Conservation (phyloP, 2,797 vertebrate species). For the Coccyzus lansbergi region DNA sequence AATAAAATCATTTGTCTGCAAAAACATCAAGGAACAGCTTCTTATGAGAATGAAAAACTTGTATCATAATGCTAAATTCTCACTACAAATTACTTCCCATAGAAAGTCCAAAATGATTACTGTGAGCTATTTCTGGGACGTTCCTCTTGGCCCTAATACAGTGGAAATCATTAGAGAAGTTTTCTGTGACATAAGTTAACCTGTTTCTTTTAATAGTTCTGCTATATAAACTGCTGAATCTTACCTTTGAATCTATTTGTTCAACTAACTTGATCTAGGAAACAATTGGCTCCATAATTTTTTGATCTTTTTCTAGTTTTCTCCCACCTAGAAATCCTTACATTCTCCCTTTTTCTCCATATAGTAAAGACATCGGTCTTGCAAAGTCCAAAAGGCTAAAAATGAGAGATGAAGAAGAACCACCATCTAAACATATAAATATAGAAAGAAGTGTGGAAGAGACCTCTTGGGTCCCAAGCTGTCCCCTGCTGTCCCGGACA, state of each 20-base stretch:
- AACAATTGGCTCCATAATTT: not conserved
- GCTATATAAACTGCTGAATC: not conserved
- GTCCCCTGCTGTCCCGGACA: not conserved
- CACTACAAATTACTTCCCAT: not conserved
- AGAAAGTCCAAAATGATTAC: not conserved
- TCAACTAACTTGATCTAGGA: not conserved
- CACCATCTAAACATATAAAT: not conserved
- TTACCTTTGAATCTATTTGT: not conserved
- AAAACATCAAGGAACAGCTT: not conserved
- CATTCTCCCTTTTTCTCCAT: not conserved
- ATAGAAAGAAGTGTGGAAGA: not conserved
- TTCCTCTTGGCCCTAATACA: not conserved
- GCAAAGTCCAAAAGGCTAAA: not conserved
- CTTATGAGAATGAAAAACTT: not conserved
- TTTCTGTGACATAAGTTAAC: not conserved
- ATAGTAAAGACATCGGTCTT: not conserved
- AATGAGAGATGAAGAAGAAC: not conserved
- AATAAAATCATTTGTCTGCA: not conserved
- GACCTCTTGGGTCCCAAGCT: not conserved
- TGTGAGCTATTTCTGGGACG: not conserved
- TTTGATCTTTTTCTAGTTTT: not conserved
- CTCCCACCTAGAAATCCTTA: not conserved
- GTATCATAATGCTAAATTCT: not conserved
- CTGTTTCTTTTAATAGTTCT: not conserved
- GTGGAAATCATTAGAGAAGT: not conserved